Percentiles rank a stretch among this genome's conserved stretches.
phyloP scores from a whole-genome alignment of 2,797 vertebrate species.

The Rhinoraja longicauda region DNA sequence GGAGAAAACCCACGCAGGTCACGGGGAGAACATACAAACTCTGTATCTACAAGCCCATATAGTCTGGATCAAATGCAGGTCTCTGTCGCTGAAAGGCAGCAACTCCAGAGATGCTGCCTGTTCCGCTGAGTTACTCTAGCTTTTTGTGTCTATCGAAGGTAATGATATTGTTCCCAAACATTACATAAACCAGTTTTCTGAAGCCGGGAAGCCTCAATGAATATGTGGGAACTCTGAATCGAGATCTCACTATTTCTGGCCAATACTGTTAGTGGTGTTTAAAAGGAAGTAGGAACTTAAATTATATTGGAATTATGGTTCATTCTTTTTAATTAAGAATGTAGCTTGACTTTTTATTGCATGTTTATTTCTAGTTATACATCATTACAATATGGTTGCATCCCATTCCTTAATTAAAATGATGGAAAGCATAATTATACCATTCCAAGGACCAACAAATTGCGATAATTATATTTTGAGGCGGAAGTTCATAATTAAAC shows the following conservation, averaged over 20 bases:
- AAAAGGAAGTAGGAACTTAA: background rate
- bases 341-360: constrained; percentile 2
- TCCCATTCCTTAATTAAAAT: constrained; percentile 42
- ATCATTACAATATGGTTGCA: background rate
- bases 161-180: background rate
- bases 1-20: too few species aligned
- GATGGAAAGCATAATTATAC: constrained; percentile 42
- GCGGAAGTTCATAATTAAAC: constrained; percentile 42
- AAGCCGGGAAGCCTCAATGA: background rate
- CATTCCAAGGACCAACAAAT: constrained; percentile 41
- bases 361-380: constrained; percentile 14
- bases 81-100: too few species aligned
- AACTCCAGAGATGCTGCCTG: too few species aligned
- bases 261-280: background rate
- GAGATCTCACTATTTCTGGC: background rate
- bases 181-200: background rate
- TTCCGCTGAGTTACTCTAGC: too few species aligned
- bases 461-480: constrained; percentile 46
- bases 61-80: too few species aligned
- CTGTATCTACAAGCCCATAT: too few species aligned
- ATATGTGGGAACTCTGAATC: background rate
- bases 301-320: background rate
- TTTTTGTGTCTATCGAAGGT: too few species aligned
- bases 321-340: background rate
- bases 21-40: too few species aligned